Evolutionary conservation across 2,888 invertebrate genomes (phyloP).

Genomic region (Automeris io): DNA sequence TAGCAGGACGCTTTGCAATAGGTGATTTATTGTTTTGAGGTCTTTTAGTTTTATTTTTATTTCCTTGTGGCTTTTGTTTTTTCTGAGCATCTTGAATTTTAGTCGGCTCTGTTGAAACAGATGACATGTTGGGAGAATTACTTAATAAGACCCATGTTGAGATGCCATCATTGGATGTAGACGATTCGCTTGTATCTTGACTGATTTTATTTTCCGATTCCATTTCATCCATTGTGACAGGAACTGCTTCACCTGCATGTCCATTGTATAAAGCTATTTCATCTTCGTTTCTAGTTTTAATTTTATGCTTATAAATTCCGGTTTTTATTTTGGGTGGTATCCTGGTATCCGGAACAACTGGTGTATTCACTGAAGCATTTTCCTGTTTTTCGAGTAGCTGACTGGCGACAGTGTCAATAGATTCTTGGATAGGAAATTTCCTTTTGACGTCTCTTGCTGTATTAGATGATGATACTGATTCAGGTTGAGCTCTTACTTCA

Average conservation of each 20-base stretch:
- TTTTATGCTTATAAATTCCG: constrained; percentile 61
- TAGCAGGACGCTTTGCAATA: constrained; percentile 47
- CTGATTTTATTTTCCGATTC: constrained; percentile 72
- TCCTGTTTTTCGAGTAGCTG: constrained; percentile 70
- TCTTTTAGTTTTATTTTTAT: constrained; percentile 55
- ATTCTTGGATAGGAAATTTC: constrained; percentile 71
- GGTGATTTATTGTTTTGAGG: constrained; percentile 47
- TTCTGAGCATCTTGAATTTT: constrained; percentile 49
- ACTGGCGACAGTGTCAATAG: constrained; percentile 76
- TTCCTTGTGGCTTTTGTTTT: constrained; percentile 43
- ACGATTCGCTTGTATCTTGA: constrained; percentile 42
- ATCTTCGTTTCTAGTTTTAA: constrained; percentile 58
- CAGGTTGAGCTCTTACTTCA: constrained; percentile 14
- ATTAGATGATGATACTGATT: constrained; percentile 22
- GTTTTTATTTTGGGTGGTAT: constrained; percentile 80
- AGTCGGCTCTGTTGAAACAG: constrained; percentile 55
- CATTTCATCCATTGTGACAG: constrained; percentile 79
- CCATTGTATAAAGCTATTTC: constrained; percentile 61
- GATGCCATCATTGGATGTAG: constrained; percentile 80
- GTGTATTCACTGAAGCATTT: constrained; percentile 43
- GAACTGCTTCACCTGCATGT: constrained; percentile 82
- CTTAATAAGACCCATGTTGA: constrained; percentile 88
- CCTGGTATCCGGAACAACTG: constrained; percentile 75
- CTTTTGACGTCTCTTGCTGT: constrained; percentile 54
- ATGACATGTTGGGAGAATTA: constrained; percentile 46